Evolutionary conservation across 2,888 invertebrate species (phyloP).

Genomic region (Crocallis elinguaria): DNA sequence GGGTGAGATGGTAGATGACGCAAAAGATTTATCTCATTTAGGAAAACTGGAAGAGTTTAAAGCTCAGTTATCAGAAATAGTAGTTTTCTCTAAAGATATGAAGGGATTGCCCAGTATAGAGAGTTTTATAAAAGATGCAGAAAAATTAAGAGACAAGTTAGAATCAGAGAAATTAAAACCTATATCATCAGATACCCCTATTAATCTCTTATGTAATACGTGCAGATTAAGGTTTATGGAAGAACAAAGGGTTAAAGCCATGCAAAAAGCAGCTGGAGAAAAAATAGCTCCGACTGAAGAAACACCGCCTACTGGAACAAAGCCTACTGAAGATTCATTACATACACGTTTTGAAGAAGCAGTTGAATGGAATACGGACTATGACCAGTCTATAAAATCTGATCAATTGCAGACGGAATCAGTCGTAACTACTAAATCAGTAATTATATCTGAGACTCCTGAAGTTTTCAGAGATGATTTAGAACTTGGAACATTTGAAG

Average conservation of each 20-base stretch:
- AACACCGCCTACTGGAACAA: too few species aligned
- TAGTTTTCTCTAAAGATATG: too few species aligned
- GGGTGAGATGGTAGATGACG: too few species aligned
- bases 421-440: not conserved
- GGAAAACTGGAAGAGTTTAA: too few species aligned
- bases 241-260: not conserved
- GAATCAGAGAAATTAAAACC: not conserved
- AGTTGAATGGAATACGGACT: too few species aligned
- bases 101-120: not conserved
- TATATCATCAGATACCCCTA: not conserved
- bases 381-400: too few species aligned
- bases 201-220: not conserved
- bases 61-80: too few species aligned
- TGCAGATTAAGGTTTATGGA: not conserved
- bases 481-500: slow-evolving; percentile 46
- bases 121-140: not conserved
- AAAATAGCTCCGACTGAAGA: too few species aligned
- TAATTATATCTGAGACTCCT: not conserved
- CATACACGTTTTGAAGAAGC: too few species aligned
- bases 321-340: too few species aligned
- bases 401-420: slow-evolving; percentile 1
- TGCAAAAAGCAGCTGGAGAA: too few species aligned
- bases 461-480: slow-evolving; percentile 22
- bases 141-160: not conserved
- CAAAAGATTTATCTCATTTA: too few species aligned